A percentile compares a stretch with the other conserved stretches of the same genome.
Conservation (phyloP, 2,888 invertebrate species). For the Monoplex corrugatus region DNA sequence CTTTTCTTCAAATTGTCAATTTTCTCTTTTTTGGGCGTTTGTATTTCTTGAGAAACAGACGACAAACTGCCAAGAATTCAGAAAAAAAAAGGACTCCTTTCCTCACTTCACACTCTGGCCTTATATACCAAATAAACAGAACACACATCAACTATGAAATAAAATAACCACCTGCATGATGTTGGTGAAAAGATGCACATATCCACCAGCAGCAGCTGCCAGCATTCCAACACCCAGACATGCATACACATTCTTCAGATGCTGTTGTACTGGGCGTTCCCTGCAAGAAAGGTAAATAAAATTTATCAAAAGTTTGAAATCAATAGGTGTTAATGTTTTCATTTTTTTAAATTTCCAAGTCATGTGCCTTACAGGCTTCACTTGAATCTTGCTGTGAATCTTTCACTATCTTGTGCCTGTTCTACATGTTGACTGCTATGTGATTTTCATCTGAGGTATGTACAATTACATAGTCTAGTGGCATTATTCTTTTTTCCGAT, state of each 20-base stretch:
- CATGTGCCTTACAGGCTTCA: too few species aligned
- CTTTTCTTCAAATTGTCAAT: not conserved
- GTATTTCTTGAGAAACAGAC: too few species aligned
- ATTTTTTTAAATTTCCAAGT: too few species aligned
- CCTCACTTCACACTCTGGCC: not conserved
- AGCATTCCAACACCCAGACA: constrained; percentile 92
- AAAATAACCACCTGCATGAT: constrained; percentile 82
- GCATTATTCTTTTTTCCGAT: too few species aligned
- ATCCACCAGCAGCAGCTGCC: constrained; percentile 91
- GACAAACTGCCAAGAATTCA: too few species aligned
- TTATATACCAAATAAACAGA: not conserved
- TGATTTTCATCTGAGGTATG: too few species aligned
- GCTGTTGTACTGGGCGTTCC: constrained; percentile 92
- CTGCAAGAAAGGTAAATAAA: constrained; percentile 83
- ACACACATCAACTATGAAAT: not conserved
- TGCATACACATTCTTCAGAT: constrained; percentile 97
- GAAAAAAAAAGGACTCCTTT: not conserved
- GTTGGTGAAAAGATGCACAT: constrained; percentile 90
- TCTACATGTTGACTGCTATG: too few species aligned
- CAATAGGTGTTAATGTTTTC: too few species aligned
- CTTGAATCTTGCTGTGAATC: too few species aligned
- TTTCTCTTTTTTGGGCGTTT: not conserved
- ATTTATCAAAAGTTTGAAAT: too few species aligned
- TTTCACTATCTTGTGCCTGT: too few species aligned
- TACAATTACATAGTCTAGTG: too few species aligned